Base-by-base conservation (phyloP, 2,113 vertebrate species). In the Scatophagus argus region DNA sequence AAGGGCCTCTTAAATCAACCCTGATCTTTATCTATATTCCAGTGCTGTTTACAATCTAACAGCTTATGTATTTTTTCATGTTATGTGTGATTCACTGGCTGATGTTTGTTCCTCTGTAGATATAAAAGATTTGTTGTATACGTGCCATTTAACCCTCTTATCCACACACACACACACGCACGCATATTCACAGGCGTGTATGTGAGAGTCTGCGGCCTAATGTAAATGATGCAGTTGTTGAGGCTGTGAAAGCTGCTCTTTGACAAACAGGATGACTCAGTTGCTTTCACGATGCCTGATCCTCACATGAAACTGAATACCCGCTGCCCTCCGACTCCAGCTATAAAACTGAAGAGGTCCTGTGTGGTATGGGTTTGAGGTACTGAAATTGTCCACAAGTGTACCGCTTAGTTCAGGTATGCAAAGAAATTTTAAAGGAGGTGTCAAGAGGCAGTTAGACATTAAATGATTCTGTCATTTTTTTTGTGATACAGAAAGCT, bases 151-250 rank as follows among this genome's bases (percentile, higher is more conserved):
- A 39, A 32, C 2, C 39, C 41, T 39, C n/a, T 62, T 47, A 61
- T 10, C 11, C 36, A 55, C 54, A 60, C 31, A 67, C 51, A 46
- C 27, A 38, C 51, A 60, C 21, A 61, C 16, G 44, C 34, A 3
- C 36, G 4, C 51, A 43, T 44, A 32, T 23, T 29, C 55, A 52
- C 5, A 74, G 46, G 38, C 41, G 31, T 51, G 29, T 23, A 23
- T 77, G 36, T 80, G 52, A 55, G 80, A 17, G 58, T 68, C 21
- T 51, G 47, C 32, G 43, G 23, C 29, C 49, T 66, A 43, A 69
- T 77, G 83, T 84, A 82, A 87, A 93, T 83, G 80, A 87, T 83
- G 79, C 80, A 72, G 73, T 89, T 91, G 65, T 92, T 85, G 46
- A 29, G 67, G 65, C 49, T 62, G 70, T 89, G 81, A 93, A 92